Conservation (phyloP, 2,797 vertebrate species). For the Pseudomugil tenellus region DNA sequence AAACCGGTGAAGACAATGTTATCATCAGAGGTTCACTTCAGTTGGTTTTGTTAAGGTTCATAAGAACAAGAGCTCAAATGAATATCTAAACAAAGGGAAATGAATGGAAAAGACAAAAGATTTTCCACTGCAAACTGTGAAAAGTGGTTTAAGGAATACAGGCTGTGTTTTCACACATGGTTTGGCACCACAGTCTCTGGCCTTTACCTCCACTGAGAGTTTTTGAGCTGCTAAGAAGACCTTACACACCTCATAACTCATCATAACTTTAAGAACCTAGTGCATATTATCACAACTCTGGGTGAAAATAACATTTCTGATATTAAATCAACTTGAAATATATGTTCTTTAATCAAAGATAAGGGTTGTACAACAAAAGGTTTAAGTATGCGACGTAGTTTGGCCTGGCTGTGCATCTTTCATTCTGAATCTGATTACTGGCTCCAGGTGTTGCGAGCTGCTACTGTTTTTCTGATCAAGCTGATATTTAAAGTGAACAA, state of each 20-base stretch:
- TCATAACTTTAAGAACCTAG: no score
- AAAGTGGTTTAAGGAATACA: no score
- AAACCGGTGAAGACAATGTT: not conserved
- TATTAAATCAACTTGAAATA: not conserved
- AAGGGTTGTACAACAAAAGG: not conserved
- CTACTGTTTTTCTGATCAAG: conserved; percentile 35
- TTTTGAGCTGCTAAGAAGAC: no score
- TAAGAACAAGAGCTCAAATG: not conserved
- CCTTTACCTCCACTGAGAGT: no score
- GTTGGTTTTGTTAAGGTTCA: not conserved
- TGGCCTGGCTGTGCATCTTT: not conserved
- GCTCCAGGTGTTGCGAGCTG: conserved; percentile 14
- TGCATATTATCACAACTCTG: no score
- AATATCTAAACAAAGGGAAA: not conserved
- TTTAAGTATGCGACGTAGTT: not conserved
- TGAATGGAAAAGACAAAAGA: no score
- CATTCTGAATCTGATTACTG: conserved; percentile 33
- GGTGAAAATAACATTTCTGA: no score
- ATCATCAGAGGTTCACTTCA: not conserved
- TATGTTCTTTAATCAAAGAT: no score
- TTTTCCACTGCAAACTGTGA: no score
- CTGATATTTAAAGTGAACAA: conserved; percentile 61
- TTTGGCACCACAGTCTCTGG: no score
- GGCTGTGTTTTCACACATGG: no score
- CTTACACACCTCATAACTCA: no score